Conservation (phyloP, 2,797 vertebrate genomes). For the Borostomias antarcticus region DNA sequence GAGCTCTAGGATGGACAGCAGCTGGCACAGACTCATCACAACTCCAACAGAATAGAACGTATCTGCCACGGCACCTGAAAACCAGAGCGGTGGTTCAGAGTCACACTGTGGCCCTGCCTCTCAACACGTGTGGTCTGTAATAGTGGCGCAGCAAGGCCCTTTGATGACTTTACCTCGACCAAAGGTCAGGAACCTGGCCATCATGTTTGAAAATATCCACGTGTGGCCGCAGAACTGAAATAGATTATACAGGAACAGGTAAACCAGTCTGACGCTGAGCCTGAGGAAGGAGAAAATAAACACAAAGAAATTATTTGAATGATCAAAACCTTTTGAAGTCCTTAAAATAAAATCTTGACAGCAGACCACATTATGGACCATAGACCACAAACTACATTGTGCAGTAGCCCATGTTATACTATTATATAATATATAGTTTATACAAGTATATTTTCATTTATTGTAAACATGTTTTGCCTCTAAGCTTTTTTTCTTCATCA, state of each 20-base stretch:
- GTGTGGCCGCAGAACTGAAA: slow-evolving; percentile 96
- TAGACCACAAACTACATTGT: too few species aligned
- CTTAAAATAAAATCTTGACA: not conserved
- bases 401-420: too few species aligned
- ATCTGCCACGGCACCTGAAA: slow-evolving; percentile 86
- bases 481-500: too few species aligned
- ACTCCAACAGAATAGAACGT: slow-evolving; percentile 92
- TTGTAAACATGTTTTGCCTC: too few species aligned
- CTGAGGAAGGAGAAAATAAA: slow-evolving; percentile 58
- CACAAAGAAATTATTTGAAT: not conserved
- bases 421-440: too few species aligned
- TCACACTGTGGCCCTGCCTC: not conserved
- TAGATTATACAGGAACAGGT: slow-evolving; percentile 89
- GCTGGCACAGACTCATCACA: slow-evolving; percentile 89
- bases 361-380: too few species aligned
- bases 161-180: slow-evolving; percentile 80
- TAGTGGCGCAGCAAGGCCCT: not conserved
- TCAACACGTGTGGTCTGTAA: not conserved
- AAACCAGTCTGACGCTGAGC: slow-evolving; percentile 73
- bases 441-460: too few species aligned
- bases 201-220: slow-evolving; percentile 93
- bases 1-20: slow-evolving; percentile 86
- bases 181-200: slow-evolving; percentile 89
- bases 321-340: not conserved
- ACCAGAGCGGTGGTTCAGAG: not conserved